Conservation (phyloP, 1,140 invertebrate genomes). For the Cyclina sinensis region DNA sequence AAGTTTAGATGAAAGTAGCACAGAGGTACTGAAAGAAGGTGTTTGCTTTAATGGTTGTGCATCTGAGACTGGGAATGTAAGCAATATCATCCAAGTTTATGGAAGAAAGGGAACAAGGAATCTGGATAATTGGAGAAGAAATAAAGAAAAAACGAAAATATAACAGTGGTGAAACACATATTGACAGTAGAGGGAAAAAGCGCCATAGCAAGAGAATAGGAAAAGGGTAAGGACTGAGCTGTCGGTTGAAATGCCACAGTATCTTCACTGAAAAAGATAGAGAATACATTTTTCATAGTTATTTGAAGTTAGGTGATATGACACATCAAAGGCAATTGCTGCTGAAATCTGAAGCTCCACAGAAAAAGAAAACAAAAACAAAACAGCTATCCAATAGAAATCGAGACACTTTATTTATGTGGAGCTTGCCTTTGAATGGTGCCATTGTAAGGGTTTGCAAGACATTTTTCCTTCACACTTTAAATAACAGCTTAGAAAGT, state of each 20-base stretch:
- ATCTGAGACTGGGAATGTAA: neutral
- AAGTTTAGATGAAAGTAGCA: neutral
- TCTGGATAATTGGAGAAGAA: slow-evolving; percentile 23
- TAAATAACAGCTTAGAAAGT: slow-evolving; percentile 21
- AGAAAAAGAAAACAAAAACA: slow-evolving; percentile 48
- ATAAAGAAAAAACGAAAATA: slow-evolving; percentile 6
- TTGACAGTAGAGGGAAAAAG: neutral
- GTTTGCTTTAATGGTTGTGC: neutral
- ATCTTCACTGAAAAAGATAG: slow-evolving; percentile 53
- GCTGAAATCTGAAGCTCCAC: slow-evolving; percentile 27
- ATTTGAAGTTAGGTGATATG: slow-evolving; percentile 41
- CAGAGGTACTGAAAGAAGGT: neutral
- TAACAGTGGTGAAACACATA: neutral
- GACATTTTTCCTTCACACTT: slow-evolving; percentile 56
- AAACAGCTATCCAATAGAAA: neutral
- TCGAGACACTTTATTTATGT: slow-evolving; percentile 39
- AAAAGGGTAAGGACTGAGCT: slow-evolving; percentile 39
- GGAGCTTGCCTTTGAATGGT: slow-evolving; percentile 39
- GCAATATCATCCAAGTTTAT: too few species aligned
- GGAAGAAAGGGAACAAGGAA: slow-evolving; percentile 6
- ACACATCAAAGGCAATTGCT: slow-evolving; percentile 38
- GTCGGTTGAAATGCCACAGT: slow-evolving; percentile 55
- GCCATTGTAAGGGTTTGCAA: slow-evolving; percentile 62
- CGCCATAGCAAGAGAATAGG: neutral
- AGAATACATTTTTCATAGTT: neutral